phyloP scores from a whole-genome alignment of 2,888 invertebrate species.

The Drosophila leonis region DNA sequence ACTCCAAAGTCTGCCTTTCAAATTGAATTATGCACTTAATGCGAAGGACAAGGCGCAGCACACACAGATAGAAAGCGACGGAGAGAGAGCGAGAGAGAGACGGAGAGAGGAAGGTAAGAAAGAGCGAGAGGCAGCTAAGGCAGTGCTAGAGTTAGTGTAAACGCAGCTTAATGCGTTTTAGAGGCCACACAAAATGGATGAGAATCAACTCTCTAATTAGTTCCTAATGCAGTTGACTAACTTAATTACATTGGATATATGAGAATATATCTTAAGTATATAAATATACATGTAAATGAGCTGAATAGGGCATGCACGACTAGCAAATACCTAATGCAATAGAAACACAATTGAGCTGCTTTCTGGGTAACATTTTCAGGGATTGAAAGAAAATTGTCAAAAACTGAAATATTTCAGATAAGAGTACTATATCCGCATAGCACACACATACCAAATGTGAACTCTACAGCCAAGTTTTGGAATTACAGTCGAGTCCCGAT shows the following conservation, averaged over 20 bases:
- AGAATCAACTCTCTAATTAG: slow-evolving; percentile 18
- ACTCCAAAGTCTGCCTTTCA: slow-evolving; percentile 61
- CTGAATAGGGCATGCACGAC: background rate
- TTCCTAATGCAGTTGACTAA: slow-evolving; percentile 4
- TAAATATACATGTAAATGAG: background rate
- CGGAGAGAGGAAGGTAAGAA: too few relatives aligned
- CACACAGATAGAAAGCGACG: background rate
- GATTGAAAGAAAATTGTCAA: too few relatives aligned
- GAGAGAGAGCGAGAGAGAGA: background rate
- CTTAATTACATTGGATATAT: background rate
- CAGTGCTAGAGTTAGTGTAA: background rate
- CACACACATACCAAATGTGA: too few relatives aligned
- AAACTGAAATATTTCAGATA: too few relatives aligned
- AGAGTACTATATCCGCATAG: too few relatives aligned
- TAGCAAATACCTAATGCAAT: background rate
- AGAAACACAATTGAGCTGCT: too few relatives aligned
- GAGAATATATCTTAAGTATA: background rate
- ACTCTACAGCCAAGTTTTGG: too few relatives aligned
- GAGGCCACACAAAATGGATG: slow-evolving; percentile 13
- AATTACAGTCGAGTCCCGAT: too few relatives aligned
- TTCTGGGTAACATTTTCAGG: too few relatives aligned
- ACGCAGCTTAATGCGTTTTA: slow-evolving; percentile 8
- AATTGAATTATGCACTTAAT: slow-evolving; percentile 80
- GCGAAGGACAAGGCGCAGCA: slow-evolving; percentile 6
- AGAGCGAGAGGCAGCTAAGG: background rate